These are phyloP conservation scores for Hippocampus abdominalis DNA, from an alignment of 2,113 vertebrate genomes.

Conservation along the genomic window DNA sequence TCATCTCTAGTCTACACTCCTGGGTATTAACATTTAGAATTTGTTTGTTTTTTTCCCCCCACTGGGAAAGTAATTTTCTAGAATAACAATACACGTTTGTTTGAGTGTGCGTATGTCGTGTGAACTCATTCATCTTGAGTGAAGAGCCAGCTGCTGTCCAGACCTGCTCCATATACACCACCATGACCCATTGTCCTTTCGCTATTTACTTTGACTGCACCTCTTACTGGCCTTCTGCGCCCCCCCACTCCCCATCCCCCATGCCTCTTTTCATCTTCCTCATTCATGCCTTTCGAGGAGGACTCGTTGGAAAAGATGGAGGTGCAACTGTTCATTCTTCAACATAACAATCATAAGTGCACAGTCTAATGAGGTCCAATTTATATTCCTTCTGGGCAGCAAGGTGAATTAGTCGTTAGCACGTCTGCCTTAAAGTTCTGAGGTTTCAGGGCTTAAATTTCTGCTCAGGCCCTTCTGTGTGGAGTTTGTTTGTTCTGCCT, in stretches of 20 bases:
- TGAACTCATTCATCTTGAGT: conserved; percentile 7
- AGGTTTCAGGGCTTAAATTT: not conserved
- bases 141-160: conserved; percentile 14
- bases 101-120: not conserved
- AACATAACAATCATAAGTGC: not conserved
- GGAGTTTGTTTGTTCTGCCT: not conserved
- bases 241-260: not conserved
- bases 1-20: no score
- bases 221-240: not conserved
- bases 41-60: not conserved
- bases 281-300: not conserved
- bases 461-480: not conserved
- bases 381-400: not conserved
- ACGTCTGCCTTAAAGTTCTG: not conserved
- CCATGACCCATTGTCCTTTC: conserved; percentile 35
- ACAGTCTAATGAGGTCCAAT: not conserved
- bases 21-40: no score
- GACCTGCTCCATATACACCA: conserved; percentile 6
- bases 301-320: not conserved
- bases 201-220: conserved; percentile 9
- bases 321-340: not conserved
- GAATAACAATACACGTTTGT: not conserved
- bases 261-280: conserved; percentile 35
- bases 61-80: not conserved
- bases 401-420: not conserved